phyloP scores from a whole-genome alignment of 2,888 invertebrate species.

The Erynnis tages region DNA sequence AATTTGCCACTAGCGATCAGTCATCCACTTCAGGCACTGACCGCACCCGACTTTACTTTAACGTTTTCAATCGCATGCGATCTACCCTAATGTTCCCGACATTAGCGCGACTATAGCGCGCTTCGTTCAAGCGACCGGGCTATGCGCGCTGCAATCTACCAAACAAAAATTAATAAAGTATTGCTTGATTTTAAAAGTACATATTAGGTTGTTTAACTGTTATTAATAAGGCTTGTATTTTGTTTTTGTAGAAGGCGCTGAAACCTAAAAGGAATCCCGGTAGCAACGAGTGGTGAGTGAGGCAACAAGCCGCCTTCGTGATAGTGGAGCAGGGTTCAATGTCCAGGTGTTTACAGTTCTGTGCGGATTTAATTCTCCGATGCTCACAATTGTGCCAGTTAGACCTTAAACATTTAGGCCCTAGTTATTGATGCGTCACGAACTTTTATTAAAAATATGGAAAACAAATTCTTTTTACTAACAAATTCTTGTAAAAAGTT shows the following conservation, averaged over 20 bases:
- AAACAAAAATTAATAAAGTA: too few relatives aligned
- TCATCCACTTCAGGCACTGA: too few relatives aligned
- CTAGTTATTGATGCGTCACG: constrained; percentile 47
- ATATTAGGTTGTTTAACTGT: too few relatives aligned
- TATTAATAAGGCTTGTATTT: too few relatives aligned
- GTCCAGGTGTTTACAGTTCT: constrained; percentile 51
- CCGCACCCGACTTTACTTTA: too few relatives aligned
- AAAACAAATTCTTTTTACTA: constrained; percentile 7
- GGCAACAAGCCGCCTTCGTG: constrained; percentile 47
- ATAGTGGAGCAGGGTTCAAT: constrained; percentile 71
- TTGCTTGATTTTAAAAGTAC: too few relatives aligned
- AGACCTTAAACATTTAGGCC: constrained; percentile 60
- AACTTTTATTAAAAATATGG: constrained; percentile 9
- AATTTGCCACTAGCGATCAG: too few relatives aligned
- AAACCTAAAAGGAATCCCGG: constrained; percentile 52
- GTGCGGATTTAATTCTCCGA: constrained; percentile 57
- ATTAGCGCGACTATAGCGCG: too few relatives aligned
- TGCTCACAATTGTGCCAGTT: constrained; percentile 79
- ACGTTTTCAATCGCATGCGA: too few relatives aligned
- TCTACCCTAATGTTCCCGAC: too few relatives aligned
- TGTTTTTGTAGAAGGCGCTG: constrained; percentile 56
- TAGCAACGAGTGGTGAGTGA: constrained; percentile 28
- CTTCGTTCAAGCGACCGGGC: too few relatives aligned
- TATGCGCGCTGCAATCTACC: too few relatives aligned
- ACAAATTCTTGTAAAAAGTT: background rate